Percentiles rank a stretch among this genome's conserved stretches.
phyloP scores from a whole-genome alignment of 2,113 vertebrate species.

The Thalassoma bifasciatum region DNA sequence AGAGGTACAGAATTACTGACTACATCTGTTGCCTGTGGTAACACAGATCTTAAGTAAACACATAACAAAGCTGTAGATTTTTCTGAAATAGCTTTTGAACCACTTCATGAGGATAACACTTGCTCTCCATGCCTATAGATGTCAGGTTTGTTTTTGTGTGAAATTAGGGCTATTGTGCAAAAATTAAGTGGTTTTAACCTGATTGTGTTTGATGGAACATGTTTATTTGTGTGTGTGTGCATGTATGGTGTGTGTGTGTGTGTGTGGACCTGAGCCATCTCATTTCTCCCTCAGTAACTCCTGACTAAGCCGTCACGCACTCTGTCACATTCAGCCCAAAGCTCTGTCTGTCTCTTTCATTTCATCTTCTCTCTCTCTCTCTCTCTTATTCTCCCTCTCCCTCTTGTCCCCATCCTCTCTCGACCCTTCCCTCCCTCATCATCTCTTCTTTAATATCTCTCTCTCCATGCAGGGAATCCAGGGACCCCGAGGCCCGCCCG shows the following conservation, averaged over 20 bases:
- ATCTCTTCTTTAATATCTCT: conserved; percentile 29
- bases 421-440: background rate
- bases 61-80: too few species aligned
- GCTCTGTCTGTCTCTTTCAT: conserved; percentile 68
- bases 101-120: background rate
- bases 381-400: conserved; percentile 12
- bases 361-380: conserved; percentile 50
- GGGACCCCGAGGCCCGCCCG: conserved; percentile 71
- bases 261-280: conserved; percentile 56
- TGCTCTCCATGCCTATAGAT: background rate
- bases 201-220: background rate
- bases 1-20: too few species aligned
- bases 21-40: too few species aligned
- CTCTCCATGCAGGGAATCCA: conserved; percentile 70
- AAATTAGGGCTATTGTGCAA: background rate
- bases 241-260: too few species aligned
- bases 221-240: too few species aligned
- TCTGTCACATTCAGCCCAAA: conserved; percentile 67
- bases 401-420: conserved; percentile 5
- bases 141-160: background rate
- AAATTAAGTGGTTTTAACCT: background rate
- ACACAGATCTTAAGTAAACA: too few species aligned
- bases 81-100: background rate
- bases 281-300: conserved; percentile 63
- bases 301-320: conserved; percentile 70